A percentile compares a stretch with the other conserved stretches of the same genome.
Evolutionary conservation across 1,140 invertebrate genomes (phyloP).

Genomic region (Phymastichus coffea): DNA sequence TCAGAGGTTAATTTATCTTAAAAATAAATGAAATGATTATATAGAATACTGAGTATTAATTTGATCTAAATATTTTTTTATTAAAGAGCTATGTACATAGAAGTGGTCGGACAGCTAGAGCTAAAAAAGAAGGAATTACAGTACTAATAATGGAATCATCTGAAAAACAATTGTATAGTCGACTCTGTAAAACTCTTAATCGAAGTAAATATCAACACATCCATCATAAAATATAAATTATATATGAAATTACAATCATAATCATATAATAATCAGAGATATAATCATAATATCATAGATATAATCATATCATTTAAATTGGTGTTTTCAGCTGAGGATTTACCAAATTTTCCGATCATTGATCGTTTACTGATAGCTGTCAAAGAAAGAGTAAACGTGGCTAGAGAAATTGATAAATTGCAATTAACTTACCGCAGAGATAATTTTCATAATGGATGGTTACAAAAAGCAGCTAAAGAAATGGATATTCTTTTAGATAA

Average conservation of each 20-base stretch:
- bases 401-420: conserved; percentile 75
- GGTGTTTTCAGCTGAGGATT: conserved; percentile 67
- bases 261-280: no score
- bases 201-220: conserved; percentile 68
- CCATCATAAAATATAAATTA: no score
- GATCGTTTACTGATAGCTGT: conserved; percentile 66
- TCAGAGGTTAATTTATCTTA: conserved; percentile 69
- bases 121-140: conserved; percentile 84
- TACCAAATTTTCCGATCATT: conserved; percentile 81
- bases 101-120: conserved; percentile 93
- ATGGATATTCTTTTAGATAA: conserved; percentile 87
- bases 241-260: no score
- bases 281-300: no score
- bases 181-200: conserved; percentile 79
- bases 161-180: conserved; percentile 79
- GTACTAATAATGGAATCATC: conserved; percentile 88
- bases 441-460: conserved; percentile 76
- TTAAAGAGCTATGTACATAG: conserved; percentile 89
- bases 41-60: neutral
- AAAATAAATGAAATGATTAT: conserved; percentile 10
- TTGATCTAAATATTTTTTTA: conserved; percentile 17
- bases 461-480: conserved; percentile 78
- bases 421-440: conserved; percentile 69
- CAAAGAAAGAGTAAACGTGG: conserved; percentile 73
- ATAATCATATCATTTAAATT: neutral